Evolutionary conservation across 2,888 invertebrate species (phyloP).

Genomic region (Cheilosia urbana): DNA sequence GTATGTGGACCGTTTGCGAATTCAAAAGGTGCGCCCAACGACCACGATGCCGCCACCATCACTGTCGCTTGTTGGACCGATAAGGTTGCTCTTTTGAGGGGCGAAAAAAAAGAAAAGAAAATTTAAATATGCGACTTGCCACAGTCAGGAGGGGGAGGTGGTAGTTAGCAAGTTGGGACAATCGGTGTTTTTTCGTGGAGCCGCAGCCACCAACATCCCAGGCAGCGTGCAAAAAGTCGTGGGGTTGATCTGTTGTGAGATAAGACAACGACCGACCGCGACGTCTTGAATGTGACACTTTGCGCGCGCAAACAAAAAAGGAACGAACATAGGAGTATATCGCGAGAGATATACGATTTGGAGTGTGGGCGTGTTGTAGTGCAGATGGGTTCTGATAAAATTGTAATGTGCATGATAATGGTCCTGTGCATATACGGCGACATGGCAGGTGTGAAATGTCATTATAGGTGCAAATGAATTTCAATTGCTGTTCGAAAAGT

Average conservation of each 20-base stretch:
- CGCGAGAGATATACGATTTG: conserved; percentile 27
- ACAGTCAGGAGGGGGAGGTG: conserved; percentile 8
- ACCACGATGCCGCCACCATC: conserved; percentile 42
- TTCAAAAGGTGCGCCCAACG: conserved; percentile 72
- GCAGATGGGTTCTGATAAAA: conserved; percentile 65
- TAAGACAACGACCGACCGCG: conserved; percentile 46
- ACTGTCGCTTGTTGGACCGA: conserved; percentile 47
- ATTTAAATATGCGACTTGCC: conserved; percentile 65
- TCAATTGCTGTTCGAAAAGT: conserved; percentile 58
- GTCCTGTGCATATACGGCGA: conserved; percentile 19
- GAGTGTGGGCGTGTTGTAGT: conserved; percentile 68
- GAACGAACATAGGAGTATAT: neutral
- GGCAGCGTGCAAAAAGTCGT: conserved; percentile 65
- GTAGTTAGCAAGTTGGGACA: conserved; percentile 54
- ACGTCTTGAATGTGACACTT: conserved; percentile 70
- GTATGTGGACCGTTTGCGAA: conserved; percentile 62
- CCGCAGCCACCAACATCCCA: neutral
- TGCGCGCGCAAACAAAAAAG: conserved; percentile 27
- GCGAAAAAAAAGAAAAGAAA: conserved; percentile 1
- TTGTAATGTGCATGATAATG: conserved; percentile 70
- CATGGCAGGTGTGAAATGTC: conserved; percentile 73
- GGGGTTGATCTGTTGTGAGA: conserved; percentile 63
- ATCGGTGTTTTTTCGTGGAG: conserved; percentile 20
- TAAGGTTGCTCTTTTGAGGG: conserved; percentile 57
- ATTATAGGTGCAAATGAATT: conserved; percentile 70